phyloP scores from a whole-genome alignment of 2,888 invertebrate genomes.

The Lepidocyrtinus sp. region DNA sequence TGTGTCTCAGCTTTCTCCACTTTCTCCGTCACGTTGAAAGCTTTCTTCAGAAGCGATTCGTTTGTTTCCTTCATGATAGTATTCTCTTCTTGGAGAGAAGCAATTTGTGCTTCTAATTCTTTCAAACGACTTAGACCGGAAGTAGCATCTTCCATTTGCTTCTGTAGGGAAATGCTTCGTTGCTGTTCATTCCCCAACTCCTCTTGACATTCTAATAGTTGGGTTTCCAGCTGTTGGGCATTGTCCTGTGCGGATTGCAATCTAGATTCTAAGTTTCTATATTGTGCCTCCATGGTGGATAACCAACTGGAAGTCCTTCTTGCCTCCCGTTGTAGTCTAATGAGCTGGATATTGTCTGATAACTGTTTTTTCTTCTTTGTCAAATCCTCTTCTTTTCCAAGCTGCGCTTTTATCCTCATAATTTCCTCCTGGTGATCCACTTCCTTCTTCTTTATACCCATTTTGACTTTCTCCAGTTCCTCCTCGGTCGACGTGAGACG shows the following conservation, averaged over 20 bases:
- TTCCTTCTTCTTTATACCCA: conserved; percentile 57
- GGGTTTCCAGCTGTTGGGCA: conserved; percentile 59
- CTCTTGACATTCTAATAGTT: conserved; percentile 59
- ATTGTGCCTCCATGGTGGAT: conserved; percentile 65
- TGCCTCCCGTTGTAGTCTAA: conserved; percentile 65
- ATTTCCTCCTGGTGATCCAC: conserved; percentile 61
- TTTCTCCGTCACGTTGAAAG: conserved; percentile 50
- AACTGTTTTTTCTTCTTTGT: conserved; percentile 61
- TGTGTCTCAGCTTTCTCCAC: conserved; percentile 46
- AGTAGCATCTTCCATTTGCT: conserved; percentile 61
- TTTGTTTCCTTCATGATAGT: conserved; percentile 65
- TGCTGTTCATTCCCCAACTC: conserved; percentile 62
- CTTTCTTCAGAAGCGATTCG: conserved; percentile 61
- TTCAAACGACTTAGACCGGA: conserved; percentile 51
- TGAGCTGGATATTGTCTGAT: conserved; percentile 67
- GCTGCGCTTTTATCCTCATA: conserved; percentile 39
- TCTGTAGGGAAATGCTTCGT: conserved; percentile 59
- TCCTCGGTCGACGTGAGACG: conserved; percentile 52
- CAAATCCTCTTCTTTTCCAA: conserved; percentile 50
- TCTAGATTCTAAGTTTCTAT: conserved; percentile 59
- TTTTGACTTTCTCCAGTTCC: conserved; percentile 57
- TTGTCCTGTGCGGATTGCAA: conserved; percentile 57
- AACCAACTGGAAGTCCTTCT: conserved; percentile 66
- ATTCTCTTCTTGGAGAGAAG: conserved; percentile 60
- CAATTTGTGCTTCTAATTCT: conserved; percentile 61